Percentiles rank a stretch among this genome's conserved stretches.
phyloP scores from a whole-genome alignment of 2,797 vertebrate species.

The Coilia nasus region DNA sequence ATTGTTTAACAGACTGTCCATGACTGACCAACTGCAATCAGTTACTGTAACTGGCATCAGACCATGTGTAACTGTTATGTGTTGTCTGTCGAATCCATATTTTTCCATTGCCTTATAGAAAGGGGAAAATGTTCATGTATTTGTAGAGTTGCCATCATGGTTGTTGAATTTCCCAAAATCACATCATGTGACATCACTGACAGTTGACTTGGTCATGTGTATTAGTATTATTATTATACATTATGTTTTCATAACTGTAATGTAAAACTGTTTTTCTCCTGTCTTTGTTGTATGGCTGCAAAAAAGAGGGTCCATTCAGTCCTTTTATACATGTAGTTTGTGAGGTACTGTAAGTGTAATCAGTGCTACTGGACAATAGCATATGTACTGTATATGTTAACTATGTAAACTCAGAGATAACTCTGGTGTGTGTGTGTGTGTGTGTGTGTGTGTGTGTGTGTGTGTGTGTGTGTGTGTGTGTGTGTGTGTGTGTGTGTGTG shows the following conservation, averaged over 20 bases:
- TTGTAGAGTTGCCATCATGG: neutral
- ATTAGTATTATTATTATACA: neutral
- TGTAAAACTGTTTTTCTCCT: neutral
- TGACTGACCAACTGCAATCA: neutral
- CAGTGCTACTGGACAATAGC: constrained; percentile 22
- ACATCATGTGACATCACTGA: neutral
- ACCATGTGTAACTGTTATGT: neutral
- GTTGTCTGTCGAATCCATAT: constrained; percentile 10
- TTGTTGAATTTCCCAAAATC: neutral
- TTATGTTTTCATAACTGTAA: neutral
- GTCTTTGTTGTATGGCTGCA: constrained; percentile 7
- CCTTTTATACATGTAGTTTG: constrained; percentile 18
- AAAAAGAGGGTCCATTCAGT: neutral
- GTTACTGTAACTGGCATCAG: neutral
- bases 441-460: constrained; percentile 31
- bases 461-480: neutral
- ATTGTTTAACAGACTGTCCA: constrained; percentile 9
- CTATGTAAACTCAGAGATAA: neutral
- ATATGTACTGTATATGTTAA: constrained; percentile 7
- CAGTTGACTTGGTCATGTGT: constrained; percentile 10
- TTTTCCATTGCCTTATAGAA: constrained; percentile 13
- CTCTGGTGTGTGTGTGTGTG: constrained; percentile 18
- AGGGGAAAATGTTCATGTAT: neutral
- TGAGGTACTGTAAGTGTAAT: constrained; percentile 14
- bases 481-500: neutral